A percentile compares a stretch with the other conserved stretches of the same genome.
phyloP scores from a whole-genome alignment of 2,888 invertebrate genomes.

The Apomyelois bistriatella region DNA sequence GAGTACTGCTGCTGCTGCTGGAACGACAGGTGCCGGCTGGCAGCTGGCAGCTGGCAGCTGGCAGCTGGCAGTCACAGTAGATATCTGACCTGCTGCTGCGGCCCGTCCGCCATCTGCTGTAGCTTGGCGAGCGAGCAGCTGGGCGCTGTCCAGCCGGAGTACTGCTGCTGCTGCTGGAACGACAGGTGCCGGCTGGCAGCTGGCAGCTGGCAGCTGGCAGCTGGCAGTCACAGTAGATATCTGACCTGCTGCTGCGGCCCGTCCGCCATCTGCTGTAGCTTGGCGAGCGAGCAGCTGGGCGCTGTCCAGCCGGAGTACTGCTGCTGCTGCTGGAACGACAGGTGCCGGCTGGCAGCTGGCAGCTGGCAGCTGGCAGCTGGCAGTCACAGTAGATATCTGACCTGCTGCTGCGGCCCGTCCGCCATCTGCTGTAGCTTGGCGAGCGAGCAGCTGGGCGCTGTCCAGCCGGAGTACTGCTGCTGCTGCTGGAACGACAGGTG shows the following conservation, averaged over 20 bases:
- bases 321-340: constrained; percentile 69
- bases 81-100: constrained; percentile 51
- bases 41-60: constrained; percentile 44
- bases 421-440: constrained; percentile 96
- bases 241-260: constrained; percentile 50
- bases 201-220: constrained; percentile 25
- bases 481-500: constrained; percentile 75
- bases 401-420: constrained; percentile 75
- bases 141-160: constrained; percentile 71
- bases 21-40: constrained; percentile 65
- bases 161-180: constrained; percentile 76
- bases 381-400: too few species aligned
- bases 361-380: too few species aligned
- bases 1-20: constrained; percentile 75
- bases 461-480: constrained; percentile 72
- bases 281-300: constrained; percentile 90
- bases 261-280: constrained; percentile 96
- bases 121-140: constrained; percentile 93
- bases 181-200: constrained; percentile 63
- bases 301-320: constrained; percentile 72
- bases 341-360: too few species aligned
- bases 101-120: constrained; percentile 92
- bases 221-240: background rate
- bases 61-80: background rate
- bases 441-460: constrained; percentile 86